phyloP scores from a whole-genome alignment of 2,797 vertebrate genomes.

The Avahi laniger region DNA sequence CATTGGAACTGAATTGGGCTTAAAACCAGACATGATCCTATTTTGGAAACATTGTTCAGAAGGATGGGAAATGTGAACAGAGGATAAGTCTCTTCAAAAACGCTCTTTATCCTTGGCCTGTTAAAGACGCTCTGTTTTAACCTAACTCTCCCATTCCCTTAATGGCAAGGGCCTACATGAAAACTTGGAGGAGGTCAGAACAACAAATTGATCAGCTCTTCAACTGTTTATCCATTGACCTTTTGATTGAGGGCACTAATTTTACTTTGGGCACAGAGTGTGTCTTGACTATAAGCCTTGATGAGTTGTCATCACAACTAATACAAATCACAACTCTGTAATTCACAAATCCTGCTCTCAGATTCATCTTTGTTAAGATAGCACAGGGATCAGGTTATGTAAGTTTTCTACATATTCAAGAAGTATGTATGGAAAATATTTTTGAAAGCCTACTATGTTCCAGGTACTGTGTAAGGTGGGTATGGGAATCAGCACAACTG shows the following conservation, averaged over 20 bases:
- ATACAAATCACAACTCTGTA: neutral
- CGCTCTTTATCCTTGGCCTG: slow-evolving; percentile 57
- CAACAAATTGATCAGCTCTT: neutral
- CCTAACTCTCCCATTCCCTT: slow-evolving; percentile 7
- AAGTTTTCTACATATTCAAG: neutral
- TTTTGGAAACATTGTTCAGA: slow-evolving; percentile 78
- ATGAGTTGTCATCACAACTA: neutral
- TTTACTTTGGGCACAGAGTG: neutral
- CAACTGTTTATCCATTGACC: neutral
- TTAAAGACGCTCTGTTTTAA: slow-evolving; percentile 52
- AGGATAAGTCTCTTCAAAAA: slow-evolving; percentile 71
- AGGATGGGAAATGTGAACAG: slow-evolving; percentile 75
- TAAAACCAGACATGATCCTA: slow-evolving; percentile 78
- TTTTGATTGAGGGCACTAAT: neutral
- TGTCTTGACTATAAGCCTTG: neutral
- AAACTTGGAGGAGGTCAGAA: slow-evolving; percentile 9
- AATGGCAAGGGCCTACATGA: neutral
- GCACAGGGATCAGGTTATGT: neutral
- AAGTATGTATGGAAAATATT: neutral
- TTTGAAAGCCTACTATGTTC: neutral
- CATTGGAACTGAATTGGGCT: slow-evolving; percentile 75
- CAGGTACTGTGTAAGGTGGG: neutral
- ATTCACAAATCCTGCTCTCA: neutral
- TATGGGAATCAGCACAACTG: neutral
- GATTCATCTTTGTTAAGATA: neutral